Evolutionary conservation across 2,888 invertebrate species (phyloP).

Genomic region (Endotricha flammealis): DNA sequence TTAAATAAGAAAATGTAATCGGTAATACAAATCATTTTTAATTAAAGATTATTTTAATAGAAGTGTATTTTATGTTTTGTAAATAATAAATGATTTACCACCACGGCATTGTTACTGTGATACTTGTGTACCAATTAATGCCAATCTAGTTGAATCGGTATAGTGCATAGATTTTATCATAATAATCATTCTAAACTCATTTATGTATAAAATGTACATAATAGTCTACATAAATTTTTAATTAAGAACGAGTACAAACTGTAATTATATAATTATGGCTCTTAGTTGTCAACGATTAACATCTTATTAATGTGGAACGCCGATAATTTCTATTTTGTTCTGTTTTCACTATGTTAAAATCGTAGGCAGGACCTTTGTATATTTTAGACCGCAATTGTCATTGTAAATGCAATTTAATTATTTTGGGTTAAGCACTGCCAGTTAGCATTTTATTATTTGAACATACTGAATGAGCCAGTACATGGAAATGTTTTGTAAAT

Average conservation of each 20-base stretch:
- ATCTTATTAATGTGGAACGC: conserved; percentile 24
- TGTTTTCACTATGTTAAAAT: conserved; percentile 11
- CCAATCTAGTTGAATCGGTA: conserved; percentile 23
- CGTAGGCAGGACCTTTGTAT: conserved; percentile 52
- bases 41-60: conserved; percentile 10
- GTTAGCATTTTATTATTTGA: conserved; percentile 51
- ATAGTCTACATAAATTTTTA: conserved; percentile 18
- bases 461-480: conserved; percentile 18
- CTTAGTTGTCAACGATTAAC: background rate
- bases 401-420: conserved; percentile 41
- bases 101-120: conserved; percentile 40
- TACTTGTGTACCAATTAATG: conserved; percentile 45
- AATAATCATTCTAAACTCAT: conserved; percentile 32
- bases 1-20: no score
- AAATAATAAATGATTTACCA: background rate
- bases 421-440: conserved; percentile 45
- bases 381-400: conserved; percentile 37
- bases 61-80: background rate
- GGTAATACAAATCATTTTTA: conserved; percentile 4
- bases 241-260: conserved; percentile 28
- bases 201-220: conserved; percentile 57
- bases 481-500: conserved; percentile 1
- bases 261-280: conserved; percentile 12
- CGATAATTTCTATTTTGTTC: conserved; percentile 20
- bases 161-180: conserved; percentile 19